Percentiles rank a stretch among this genome's conserved stretches.
Evolutionary conservation across 2,888 invertebrate genomes (phyloP).

Genomic region (Amorpha juglandis): DNA sequence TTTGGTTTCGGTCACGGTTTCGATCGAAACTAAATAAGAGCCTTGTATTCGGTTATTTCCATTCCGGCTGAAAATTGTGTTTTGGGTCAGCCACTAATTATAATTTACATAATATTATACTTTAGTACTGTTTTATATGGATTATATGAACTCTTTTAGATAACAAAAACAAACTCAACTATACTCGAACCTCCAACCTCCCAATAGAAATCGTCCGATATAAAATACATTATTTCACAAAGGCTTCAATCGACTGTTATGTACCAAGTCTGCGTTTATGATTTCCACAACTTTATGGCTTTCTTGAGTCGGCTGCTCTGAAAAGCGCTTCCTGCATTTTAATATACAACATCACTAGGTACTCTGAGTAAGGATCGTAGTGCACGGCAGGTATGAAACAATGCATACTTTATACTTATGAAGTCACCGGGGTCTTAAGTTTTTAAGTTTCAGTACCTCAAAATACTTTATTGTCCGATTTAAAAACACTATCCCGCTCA

Average conservation of each 20-base stretch:
- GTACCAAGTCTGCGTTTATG: background rate
- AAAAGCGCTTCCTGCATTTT: background rate
- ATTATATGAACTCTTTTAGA: no score
- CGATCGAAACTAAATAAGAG: no score
- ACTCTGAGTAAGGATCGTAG: background rate
- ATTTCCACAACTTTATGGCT: conserved; percentile 6
- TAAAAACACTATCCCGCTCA: no score
- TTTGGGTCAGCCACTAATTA: no score
- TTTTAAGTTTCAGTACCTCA: background rate
- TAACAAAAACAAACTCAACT: no score
- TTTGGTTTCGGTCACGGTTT: no score
- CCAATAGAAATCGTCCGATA: background rate
- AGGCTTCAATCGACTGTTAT: background rate
- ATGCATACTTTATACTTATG: background rate
- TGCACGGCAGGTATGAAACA: background rate
- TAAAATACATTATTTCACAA: background rate
- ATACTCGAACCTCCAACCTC: no score
- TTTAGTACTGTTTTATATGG: no score
- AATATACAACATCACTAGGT: conserved; percentile 7
- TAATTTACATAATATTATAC: no score
- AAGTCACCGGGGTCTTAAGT: background rate
- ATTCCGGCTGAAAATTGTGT: no score
- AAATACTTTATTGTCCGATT: no score
- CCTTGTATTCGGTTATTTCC: no score
- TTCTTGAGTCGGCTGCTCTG: background rate